Conservation (phyloP, 2,113 vertebrate species). For the Microtus pennsylvanicus region DNA sequence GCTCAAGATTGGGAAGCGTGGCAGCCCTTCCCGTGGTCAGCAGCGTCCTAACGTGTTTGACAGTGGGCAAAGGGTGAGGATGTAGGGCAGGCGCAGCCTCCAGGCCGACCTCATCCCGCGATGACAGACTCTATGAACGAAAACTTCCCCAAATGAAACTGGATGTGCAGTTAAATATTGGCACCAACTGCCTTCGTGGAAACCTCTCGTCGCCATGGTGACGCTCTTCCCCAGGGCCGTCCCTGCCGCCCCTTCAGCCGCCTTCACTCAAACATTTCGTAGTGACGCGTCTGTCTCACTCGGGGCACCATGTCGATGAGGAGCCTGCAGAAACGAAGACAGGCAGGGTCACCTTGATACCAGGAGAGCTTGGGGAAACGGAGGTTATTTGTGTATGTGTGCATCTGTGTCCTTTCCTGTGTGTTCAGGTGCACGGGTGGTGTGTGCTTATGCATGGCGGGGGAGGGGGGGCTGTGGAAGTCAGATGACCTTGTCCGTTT, state of each 20-base stretch:
- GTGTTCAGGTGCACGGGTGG: not conserved
- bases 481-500: not conserved
- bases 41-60: constrained; percentile 62
- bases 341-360: not conserved
- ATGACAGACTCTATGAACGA: constrained; percentile 77
- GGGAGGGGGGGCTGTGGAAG: not conserved
- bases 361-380: not conserved
- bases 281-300: constrained; percentile 95
- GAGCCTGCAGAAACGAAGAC: constrained; percentile 87
- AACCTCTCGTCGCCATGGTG: not conserved
- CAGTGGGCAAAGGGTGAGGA: constrained; percentile 64
- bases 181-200: constrained; percentile 80
- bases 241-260: rapidly evolving
- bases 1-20: constrained; percentile 50
- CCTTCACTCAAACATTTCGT: constrained; percentile 97
- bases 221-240: not conserved
- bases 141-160: constrained; percentile 82
- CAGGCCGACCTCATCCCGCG: constrained; percentile 79
- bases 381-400: not conserved
- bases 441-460: not conserved
- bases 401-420: not conserved
- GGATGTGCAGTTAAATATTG: constrained; percentile 79
- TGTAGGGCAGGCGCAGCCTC: constrained; percentile 76
- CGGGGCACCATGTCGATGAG: constrained; percentile 96
- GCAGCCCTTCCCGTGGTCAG: constrained; percentile 70